phyloP scores from a whole-genome alignment of 1,140 invertebrate genomes.

The Drosophila subpulchrella region DNA sequence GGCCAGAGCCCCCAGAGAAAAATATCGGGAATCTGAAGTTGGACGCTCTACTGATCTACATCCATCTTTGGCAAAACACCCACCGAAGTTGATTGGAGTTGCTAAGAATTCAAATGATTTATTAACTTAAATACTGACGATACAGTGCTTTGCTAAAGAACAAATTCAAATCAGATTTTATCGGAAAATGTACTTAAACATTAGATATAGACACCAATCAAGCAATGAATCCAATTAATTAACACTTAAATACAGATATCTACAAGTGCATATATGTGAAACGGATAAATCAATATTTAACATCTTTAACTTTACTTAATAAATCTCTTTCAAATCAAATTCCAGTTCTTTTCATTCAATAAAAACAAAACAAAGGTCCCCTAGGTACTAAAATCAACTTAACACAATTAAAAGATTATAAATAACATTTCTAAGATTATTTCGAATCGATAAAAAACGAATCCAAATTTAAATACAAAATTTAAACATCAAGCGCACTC shows the following conservation, averaged over 20 bases:
- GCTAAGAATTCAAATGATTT: constrained; percentile 19
- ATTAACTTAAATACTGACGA: constrained; percentile 13
- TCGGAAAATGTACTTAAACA: constrained; percentile 58
- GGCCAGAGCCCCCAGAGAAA: constrained; percentile 26
- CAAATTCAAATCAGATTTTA: constrained; percentile 18
- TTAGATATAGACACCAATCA: constrained; percentile 51
- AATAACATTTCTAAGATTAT: constrained; percentile 19
- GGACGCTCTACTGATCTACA: constrained; percentile 27
- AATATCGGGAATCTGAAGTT: constrained; percentile 19
- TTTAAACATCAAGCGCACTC: constrained; percentile 70
- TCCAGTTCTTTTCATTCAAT: constrained; percentile 76
- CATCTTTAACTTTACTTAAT: constrained; percentile 80
- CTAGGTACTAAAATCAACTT: constrained; percentile 63
- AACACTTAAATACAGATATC: constrained; percentile 45
- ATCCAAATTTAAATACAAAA: constrained; percentile 34
- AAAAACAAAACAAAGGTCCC: constrained; percentile 25
- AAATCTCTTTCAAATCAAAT: constrained; percentile 82
- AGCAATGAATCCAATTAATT: constrained; percentile 60
- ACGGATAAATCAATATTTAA: constrained; percentile 67
- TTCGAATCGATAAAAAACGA: constrained; percentile 16
- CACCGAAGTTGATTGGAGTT: constrained; percentile 58
- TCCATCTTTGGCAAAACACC: constrained; percentile 71
- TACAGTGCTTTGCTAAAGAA: constrained; percentile 64
- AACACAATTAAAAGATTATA: constrained; percentile 34
- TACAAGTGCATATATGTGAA: constrained; percentile 37